A percentile compares a stretch with the other conserved stretches of the same genome.
phyloP scores from a whole-genome alignment of 2,113 vertebrate genomes.

The Empidonax traillii region DNA sequence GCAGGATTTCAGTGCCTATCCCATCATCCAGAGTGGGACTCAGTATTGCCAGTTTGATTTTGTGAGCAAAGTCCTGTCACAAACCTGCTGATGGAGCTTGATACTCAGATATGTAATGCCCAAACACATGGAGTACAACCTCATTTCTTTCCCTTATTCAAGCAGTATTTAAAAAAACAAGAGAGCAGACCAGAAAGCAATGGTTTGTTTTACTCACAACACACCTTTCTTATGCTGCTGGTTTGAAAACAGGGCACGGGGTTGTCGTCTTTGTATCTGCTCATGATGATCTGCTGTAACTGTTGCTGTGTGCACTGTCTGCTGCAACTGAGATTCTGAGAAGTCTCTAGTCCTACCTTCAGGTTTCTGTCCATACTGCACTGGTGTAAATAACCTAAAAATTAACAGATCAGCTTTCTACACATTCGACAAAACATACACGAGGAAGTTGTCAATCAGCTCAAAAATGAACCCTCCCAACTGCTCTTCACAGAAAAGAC shows the following conservation, averaged over 20 bases:
- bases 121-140: background rate
- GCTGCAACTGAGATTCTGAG: conserved; percentile 68
- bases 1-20: too few species aligned
- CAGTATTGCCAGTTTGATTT: background rate
- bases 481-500: background rate
- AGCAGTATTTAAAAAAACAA: background rate
- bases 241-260: conserved; percentile 71
- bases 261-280: conserved; percentile 76
- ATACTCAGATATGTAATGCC: background rate
- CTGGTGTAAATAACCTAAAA: conserved; percentile 86
- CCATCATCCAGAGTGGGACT: too few species aligned
- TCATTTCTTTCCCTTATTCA: background rate
- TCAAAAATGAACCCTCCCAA: background rate
- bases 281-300: conserved; percentile 48
- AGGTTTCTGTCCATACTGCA: conserved; percentile 87
- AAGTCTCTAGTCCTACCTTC: conserved; percentile 82
- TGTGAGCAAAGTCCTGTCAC: background rate
- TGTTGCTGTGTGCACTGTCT: conserved; percentile 40
- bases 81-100: background rate
- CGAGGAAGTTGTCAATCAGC: background rate
- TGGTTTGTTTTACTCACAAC: background rate
- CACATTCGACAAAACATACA: background rate
- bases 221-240: conserved; percentile 75
- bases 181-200: background rate
- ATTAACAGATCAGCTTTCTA: background rate